These are phyloP conservation scores for Nilaparvata lugens DNA, from an alignment of 1,140 invertebrate genomes.

Conservation along the genomic window DNA sequence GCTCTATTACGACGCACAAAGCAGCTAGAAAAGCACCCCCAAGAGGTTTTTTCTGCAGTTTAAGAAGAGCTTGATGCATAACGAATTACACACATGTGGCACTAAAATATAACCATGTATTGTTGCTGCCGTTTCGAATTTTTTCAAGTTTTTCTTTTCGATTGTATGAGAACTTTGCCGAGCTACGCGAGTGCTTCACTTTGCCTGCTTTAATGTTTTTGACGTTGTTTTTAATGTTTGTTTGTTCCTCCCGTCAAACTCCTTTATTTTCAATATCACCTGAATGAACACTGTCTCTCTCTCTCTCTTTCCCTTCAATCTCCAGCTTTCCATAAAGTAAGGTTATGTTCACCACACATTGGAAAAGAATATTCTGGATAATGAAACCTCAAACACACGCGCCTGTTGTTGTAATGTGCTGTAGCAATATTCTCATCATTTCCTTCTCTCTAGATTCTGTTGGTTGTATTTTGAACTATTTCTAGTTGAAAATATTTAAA, in stretches of 20 bases:
- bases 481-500: too few species aligned
- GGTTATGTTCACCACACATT: conserved; percentile 1
- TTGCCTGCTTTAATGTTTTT: conserved; percentile 12
- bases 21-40: too few species aligned
- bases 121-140: too few species aligned
- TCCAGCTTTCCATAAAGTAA: conserved; percentile 7
- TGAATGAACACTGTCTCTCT: background rate
- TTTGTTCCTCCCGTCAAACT: background rate
- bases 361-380: background rate
- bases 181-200: background rate
- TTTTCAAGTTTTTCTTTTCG: background rate
- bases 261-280: background rate
- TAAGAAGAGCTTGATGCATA: too few species aligned
- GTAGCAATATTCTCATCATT: too few species aligned
- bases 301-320: background rate
- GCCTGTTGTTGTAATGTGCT: too few species aligned
- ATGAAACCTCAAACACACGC: background rate
- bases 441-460: too few species aligned
- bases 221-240: background rate
- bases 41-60: too few species aligned
- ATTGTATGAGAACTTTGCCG: background rate
- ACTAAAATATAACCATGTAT: too few species aligned
- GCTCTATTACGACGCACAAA: too few species aligned
- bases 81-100: too few species aligned
- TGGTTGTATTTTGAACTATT: too few species aligned